These are phyloP conservation scores for Gambusia holbrooki DNA, from an alignment of 2,113 vertebrate species.

Conservation along the genomic window DNA sequence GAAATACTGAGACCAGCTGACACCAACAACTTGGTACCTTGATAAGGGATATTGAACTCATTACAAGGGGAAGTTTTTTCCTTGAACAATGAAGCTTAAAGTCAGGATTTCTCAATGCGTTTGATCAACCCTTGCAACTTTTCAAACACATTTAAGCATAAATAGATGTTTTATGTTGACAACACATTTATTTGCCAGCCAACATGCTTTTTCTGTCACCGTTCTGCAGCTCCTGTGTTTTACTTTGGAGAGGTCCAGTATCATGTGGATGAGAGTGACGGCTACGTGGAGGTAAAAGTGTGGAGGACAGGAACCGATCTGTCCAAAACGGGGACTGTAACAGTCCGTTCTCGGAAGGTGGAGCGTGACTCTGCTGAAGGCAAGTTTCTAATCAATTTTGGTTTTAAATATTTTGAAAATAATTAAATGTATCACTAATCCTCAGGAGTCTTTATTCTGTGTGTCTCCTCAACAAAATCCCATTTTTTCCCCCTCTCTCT, in stretches of 20 bases:
- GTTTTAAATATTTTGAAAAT: neutral
- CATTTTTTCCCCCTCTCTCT: accelerated
- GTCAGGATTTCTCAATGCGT: neutral
- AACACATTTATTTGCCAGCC: neutral
- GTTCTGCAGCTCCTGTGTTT: slow-evolving; percentile 86
- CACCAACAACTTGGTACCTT: no score
- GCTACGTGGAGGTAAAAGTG: slow-evolving; percentile 85
- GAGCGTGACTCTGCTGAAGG: slow-evolving; percentile 88
- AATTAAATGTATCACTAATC: neutral
- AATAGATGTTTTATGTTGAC: neutral
- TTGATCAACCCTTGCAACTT: neutral
- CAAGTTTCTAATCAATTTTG: slow-evolving; percentile 58
- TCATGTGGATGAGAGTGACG: slow-evolving; percentile 87
- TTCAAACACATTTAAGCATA: neutral
- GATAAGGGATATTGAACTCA: neutral
- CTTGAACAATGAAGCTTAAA: neutral
- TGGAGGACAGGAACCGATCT: slow-evolving; percentile 92
- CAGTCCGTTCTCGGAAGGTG: slow-evolving; percentile 88
- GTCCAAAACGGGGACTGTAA: slow-evolving; percentile 86
- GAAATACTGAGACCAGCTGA: no score
- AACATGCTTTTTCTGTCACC: neutral
- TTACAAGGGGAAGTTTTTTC: neutral
- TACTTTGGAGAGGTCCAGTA: slow-evolving; percentile 87
- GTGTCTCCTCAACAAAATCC: neutral
- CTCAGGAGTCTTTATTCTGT: neutral